Base-by-base conservation (phyloP, 2,113 vertebrate species). In the Aldabrachelys gigantea region DNA sequence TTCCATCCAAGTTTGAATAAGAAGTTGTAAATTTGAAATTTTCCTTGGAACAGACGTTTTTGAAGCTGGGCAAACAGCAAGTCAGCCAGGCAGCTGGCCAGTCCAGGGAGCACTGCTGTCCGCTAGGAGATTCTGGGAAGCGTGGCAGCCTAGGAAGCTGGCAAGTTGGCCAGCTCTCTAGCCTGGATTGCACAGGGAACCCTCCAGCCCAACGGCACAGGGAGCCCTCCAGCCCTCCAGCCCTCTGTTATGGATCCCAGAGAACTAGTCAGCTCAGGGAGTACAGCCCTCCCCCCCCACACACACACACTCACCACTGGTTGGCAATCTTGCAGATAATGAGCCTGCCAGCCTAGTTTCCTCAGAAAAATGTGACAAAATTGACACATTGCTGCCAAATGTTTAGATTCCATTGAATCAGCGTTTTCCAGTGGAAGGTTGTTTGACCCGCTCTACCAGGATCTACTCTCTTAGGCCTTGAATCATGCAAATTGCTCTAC, bases 171-270 rank as follows among this genome's bases (percentile, higher is more conserved):
- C 41, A 47, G 72, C 19, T 72, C 80, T 80, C 27, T 49, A 35
- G 52, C 29, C 84, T 0, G 0, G 0, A 0, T 25, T 21, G 53
- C 16, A 21, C 82, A 4, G n/a, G 49, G 25, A 87, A 44, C 52
- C 54, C 16, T 47, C 0, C 0, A 91, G 59, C 47, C 81, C 79
- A 78, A 0, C 3, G 29, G 47, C 16, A 21, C 82, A 4, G n/a
- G 49, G 25, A 87, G 50, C 52, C 54, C 16, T 47, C 0, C 0
- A 91, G 59, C 47, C 81, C 79, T 72, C 0, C 3, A 25, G 47
- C n/a, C n/a, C n/a, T n/a, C 0, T 0, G 52, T 5, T 0, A 0
- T 52, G 49, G 24, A 41, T 41, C 0, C 0, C 2, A 10, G 56
- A 16, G 21, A 84, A n/a, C 87, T 82, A n/a, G 31, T n/a, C n/a